Base-by-base conservation (phyloP, 2,888 invertebrate genomes). In the Caenorhabditis angaria region DNA sequence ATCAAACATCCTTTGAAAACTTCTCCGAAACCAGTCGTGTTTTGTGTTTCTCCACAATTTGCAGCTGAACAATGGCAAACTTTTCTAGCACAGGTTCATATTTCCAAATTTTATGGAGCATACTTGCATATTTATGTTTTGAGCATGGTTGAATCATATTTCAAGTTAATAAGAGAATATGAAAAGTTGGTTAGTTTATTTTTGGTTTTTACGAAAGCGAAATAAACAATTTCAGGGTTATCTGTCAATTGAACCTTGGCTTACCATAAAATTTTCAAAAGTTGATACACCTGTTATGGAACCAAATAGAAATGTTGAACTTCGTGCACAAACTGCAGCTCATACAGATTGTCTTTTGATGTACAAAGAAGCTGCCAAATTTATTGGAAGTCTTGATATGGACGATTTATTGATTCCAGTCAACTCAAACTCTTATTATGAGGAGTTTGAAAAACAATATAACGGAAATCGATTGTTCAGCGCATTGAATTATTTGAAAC, bases 281-380 rank as follows among this genome's bases (percentile, higher is more conserved):
- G 62, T 69, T n/a, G 56, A 65, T 32, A 65, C 61, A 12, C 71
- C 74, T 0, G 66, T 65, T 29, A 56, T 77, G 60, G 71, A 79
- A 32, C 79, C 79, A 12, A 77, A 79, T 60, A 22, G 70, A 35
- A 73, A 76, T 58, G 66, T 77, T 48, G 79, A 79, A 41, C 60
- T 77, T 10, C 25, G 79, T 50, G 75, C 66, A 48, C 79, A 77
- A 54, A 72, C 77, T 1, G 77, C 77, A 1, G 75, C 77, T 6
- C 77, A 77, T 57, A 76, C 77, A 0, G 79, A 79, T 53, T 79
- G 79, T 60, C 56, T 79, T 22, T 64, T 79, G 14, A 68, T 69
- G 61, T 77, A 79, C 55, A 50, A 50, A 24, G 70, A 70, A 24
- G 70, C 56, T 2, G 66, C 70, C 5, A 59, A 66, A 51, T 70